Evolutionary conservation across 2,888 invertebrate genomes (phyloP).

Genomic region (Drosophila lutescens): DNA sequence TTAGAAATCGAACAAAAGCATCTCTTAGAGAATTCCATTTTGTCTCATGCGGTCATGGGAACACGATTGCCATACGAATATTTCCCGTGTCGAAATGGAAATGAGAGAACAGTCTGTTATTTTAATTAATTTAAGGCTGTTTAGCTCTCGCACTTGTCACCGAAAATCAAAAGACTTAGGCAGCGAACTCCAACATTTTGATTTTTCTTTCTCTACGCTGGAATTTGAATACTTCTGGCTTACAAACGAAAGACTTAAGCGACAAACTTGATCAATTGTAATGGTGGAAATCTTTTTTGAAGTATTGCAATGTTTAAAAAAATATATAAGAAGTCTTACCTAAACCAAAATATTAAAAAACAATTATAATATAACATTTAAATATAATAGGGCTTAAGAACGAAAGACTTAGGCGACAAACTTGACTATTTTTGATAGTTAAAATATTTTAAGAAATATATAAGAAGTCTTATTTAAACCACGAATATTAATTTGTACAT

Average conservation of each 20-base stretch:
- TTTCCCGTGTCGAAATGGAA: slow-evolving; percentile 7
- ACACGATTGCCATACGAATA: slow-evolving; percentile 3
- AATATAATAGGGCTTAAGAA: too few species aligned
- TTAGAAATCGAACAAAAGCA: slow-evolving; percentile 37
- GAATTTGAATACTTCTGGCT: slow-evolving; percentile 3
- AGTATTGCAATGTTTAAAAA: too few species aligned
- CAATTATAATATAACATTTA: too few species aligned
- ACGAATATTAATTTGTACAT: too few species aligned
- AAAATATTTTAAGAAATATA: too few species aligned
- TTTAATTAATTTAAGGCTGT: neutral
- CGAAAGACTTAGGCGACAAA: too few species aligned
- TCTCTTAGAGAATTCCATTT: neutral
- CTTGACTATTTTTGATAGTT: too few species aligned
- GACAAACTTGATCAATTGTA: slow-evolving; percentile 55
- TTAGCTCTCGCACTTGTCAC: neutral
- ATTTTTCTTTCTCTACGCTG: too few species aligned
- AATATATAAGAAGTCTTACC: too few species aligned
- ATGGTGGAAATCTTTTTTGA: neutral
- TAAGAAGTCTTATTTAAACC: too few species aligned
- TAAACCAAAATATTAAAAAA: too few species aligned
- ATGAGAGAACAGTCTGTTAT: neutral
- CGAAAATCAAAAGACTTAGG: slow-evolving; percentile 20
- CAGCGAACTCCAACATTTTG: slow-evolving; percentile 2
- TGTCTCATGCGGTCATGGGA: slow-evolving; percentile 1
- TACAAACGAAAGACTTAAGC: slow-evolving; percentile 74